phyloP scores from a whole-genome alignment of 2,113 vertebrate species.

The Odocoileus hemionus region DNA sequence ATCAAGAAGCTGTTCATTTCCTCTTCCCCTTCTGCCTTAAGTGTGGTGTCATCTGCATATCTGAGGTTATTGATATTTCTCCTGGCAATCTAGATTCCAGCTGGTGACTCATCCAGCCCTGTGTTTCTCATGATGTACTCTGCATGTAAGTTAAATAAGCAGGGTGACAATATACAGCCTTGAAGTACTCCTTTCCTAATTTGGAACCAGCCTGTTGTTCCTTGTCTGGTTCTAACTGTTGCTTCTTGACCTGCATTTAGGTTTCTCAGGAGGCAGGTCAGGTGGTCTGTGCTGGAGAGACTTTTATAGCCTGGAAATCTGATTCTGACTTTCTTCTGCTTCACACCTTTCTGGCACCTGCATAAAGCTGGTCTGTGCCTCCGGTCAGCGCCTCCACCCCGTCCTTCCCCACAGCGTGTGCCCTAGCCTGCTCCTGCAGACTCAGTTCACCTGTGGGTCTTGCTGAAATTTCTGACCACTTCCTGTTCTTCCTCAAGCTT shows the following conservation, averaged over 20 bases:
- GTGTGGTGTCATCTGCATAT: neutral
- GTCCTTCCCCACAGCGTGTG: neutral
- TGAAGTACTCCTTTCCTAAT: neutral
- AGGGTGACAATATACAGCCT: neutral
- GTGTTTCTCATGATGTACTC: neutral
- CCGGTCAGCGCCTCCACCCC: fast-evolving
- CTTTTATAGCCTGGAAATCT: neutral
- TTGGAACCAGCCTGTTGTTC: neutral
- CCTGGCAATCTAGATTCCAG: neutral
- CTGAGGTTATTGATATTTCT: neutral
- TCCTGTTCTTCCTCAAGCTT: neutral
- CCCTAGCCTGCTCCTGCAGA: neutral
- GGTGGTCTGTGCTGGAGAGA: neutral
- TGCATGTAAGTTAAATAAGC: neutral
- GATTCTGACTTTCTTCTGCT: neutral
- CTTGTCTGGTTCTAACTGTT: neutral
- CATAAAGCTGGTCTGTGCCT: neutral
- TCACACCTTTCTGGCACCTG: neutral
- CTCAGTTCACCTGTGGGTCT: neutral
- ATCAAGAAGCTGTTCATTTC: neutral
- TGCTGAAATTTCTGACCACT: neutral
- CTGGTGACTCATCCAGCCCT: neutral
- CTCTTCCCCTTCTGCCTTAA: neutral
- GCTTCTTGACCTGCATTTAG: neutral
- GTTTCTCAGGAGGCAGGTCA: neutral